Percentiles rank a stretch among this genome's conserved stretches.
Conservation (phyloP, 2,888 invertebrate species). For the Stenodema calcarata region DNA sequence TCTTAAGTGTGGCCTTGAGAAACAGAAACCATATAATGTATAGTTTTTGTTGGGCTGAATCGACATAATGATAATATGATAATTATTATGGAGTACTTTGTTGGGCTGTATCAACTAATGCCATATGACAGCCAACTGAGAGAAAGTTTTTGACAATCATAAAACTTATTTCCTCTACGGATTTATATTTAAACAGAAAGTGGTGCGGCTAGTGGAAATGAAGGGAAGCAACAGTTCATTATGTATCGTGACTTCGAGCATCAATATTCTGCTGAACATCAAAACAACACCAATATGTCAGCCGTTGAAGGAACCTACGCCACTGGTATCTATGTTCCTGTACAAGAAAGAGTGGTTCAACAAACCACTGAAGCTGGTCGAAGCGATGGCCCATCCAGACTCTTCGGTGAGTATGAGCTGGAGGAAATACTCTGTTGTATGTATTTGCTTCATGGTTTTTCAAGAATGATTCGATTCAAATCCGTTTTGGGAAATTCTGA, state of each 20-base stretch:
- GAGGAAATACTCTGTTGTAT: too few species aligned
- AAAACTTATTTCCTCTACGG: too few species aligned
- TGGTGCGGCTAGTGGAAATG: background rate
- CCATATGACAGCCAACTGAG: too few species aligned
- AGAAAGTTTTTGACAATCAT: too few species aligned
- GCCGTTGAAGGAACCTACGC: conserved; percentile 15
- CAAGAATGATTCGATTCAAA: too few species aligned
- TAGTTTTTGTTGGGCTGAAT: too few species aligned
- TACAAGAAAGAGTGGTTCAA: background rate
- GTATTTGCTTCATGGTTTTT: background rate
- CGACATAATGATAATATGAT: too few species aligned
- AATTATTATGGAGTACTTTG: too few species aligned
- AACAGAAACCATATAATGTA: too few species aligned
- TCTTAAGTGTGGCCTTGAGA: too few species aligned
- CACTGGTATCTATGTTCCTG: conserved; percentile 30
- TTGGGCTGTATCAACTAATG: too few species aligned
- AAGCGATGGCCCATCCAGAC: background rate
- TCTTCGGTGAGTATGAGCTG: conserved; percentile 20
- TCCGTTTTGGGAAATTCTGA: too few species aligned
- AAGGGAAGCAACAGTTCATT: conserved; percentile 21
- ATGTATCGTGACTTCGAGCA: conserved; percentile 36
- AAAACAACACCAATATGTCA: background rate
- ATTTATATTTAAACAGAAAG: background rate
- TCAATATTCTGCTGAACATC: conserved; percentile 8
- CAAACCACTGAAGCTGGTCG: background rate